A percentile compares a stretch with the other conserved stretches of the same genome.
Conservation (phyloP, 2,797 vertebrate species). For the Gouania willdenowi region DNA sequence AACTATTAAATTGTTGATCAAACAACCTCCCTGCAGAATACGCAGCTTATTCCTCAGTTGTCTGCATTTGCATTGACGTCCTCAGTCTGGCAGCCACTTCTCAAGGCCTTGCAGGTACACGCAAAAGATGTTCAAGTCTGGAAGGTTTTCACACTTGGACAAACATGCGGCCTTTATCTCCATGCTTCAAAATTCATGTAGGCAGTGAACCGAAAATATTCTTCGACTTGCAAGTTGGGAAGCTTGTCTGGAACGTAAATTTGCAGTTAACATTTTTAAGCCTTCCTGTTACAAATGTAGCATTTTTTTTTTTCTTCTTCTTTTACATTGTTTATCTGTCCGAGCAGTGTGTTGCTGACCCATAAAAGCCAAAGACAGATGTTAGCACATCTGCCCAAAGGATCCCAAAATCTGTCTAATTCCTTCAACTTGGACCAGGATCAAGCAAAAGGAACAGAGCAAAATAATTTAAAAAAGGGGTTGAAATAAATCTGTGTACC, state of each 20-base stretch:
- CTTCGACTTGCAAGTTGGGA: conserved; percentile 45
- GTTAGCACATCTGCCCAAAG: conserved; percentile 62
- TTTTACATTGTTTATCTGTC: conserved; percentile 43
- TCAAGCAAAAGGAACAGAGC: conserved; percentile 25
- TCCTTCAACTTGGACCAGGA: conserved; percentile 57
- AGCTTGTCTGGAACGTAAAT: conserved; percentile 66
- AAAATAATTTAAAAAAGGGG: too few species aligned
- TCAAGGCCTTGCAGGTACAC: conserved; percentile 6
- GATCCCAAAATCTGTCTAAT: conserved; percentile 61
- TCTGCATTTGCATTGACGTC: neutral
- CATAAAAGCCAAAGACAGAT: conserved; percentile 53
- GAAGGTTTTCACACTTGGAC: conserved; percentile 42
- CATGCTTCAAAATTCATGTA: conserved; percentile 27
- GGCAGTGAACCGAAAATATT: conserved; percentile 60
- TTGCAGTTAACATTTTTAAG: conserved; percentile 70
- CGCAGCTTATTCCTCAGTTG: conserved; percentile 17
- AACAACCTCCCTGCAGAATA: conserved; percentile 22
- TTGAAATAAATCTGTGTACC: too few species aligned
- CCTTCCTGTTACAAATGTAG: conserved; percentile 56
- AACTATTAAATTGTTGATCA: conserved; percentile 40
- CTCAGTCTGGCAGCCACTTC: neutral
- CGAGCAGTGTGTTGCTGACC: conserved; percentile 56
- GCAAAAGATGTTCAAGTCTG: conserved; percentile 27
- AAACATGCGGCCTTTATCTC: conserved; percentile 33
- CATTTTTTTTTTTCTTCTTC: conserved; percentile 38